Evolutionary conservation across 2,113 vertebrate species (phyloP).

Genomic region (Cololabis saira): DNA sequence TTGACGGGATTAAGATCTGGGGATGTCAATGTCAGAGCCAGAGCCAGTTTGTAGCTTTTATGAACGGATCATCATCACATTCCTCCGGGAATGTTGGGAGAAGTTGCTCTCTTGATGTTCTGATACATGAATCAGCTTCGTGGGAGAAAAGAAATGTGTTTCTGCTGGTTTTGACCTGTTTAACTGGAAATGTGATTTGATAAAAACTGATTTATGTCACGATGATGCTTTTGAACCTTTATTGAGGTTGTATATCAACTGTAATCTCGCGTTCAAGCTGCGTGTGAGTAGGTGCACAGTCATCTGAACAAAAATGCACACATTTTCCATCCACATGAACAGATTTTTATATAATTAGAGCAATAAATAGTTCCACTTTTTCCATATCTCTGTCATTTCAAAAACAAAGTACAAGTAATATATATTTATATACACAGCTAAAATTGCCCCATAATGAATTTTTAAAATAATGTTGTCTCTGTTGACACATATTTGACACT

Average conservation of each 20-base stretch:
- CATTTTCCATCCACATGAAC: constrained; percentile 78
- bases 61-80: too few relatives aligned
- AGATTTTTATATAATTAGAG: constrained; percentile 81
- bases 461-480: constrained; percentile 78
- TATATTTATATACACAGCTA: constrained; percentile 79
- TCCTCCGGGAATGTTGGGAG: too few relatives aligned
- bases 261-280: background rate
- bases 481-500: constrained; percentile 72
- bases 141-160: too few relatives aligned
- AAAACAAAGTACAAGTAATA: constrained; percentile 78
- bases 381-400: constrained; percentile 76
- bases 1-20: too few relatives aligned
- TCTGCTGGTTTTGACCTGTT: too few relatives aligned
- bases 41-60: too few relatives aligned
- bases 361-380: constrained; percentile 85
- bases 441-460: constrained; percentile 69
- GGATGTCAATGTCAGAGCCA: too few relatives aligned
- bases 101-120: too few relatives aligned
- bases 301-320: constrained; percentile 47
- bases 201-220: too few relatives aligned
- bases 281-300: background rate
- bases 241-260: background rate
- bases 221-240: too few relatives aligned
- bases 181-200: too few relatives aligned
- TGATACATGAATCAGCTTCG: too few relatives aligned